Conservation (phyloP, 2,797 vertebrate species). For the Graptemys geographica region DNA sequence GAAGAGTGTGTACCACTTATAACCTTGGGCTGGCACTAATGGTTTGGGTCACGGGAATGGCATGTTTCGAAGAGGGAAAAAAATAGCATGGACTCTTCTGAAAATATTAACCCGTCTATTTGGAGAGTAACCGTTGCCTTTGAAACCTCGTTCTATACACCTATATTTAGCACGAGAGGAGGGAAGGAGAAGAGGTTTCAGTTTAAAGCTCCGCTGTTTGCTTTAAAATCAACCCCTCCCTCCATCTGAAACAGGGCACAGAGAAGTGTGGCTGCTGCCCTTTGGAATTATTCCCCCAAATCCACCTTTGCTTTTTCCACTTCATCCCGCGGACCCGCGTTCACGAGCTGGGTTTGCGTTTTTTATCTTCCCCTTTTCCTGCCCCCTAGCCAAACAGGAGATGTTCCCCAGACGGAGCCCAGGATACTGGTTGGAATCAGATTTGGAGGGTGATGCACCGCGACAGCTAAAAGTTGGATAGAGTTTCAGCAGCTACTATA, state of each 20-base stretch:
- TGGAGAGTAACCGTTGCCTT: conserved; percentile 68
- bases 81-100: conserved; percentile 39
- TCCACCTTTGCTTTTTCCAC: fast-evolving
- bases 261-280: fast-evolving
- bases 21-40: conserved; percentile 64
- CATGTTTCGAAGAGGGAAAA: conserved; percentile 62
- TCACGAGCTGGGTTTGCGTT: fast-evolving
- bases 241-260: not conserved
- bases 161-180: conserved; percentile 69
- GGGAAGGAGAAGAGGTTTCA: not conserved
- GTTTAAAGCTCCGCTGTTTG: conserved; percentile 56
- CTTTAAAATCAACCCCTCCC: conserved; percentile 9
- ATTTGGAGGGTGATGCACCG: conserved; percentile 85
- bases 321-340: fast-evolving
- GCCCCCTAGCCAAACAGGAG: conserved; percentile 60
- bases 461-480: conserved; percentile 94
- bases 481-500: conserved; percentile 96
- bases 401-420: conserved; percentile 79
- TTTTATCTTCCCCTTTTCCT: not conserved
- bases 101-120: conserved; percentile 69
- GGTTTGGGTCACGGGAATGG: conserved; percentile 73
- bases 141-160: conserved; percentile 53
- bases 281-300: fast-evolving
- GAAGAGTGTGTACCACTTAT: conserved; percentile 49
- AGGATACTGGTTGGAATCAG: conserved; percentile 81